Evolutionary conservation across 2,888 invertebrate genomes (phyloP), one percentile per base, ranked within the genome.

Genomic region (Liopterus haemorrhoidalis): DNA sequence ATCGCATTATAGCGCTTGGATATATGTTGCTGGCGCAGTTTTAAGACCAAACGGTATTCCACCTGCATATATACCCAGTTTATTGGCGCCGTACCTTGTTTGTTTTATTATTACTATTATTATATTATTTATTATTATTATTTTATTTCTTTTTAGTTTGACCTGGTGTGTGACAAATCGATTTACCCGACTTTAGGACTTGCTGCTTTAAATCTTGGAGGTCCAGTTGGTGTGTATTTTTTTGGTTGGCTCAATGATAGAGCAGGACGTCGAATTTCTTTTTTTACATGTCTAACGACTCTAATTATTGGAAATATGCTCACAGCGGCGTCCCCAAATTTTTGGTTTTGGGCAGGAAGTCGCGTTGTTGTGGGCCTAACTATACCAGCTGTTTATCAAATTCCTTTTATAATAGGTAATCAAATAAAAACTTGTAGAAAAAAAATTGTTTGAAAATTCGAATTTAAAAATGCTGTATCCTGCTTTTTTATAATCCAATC

Each of bases 341-440:
- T 86, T 64, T 85, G 85, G 83, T 76, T 78, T 51, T 93, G 93
- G 89, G 81, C 86, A 1, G 70, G 78, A 2, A 86, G 87, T 57
- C 74, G 93, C 50, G 72, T 82, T 12, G 72, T 90, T 35, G 91
- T 92, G n/a, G 94, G 94, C 2, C 69, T 91, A 4, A 90, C 92
- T 0, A 87, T 93, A 58, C 92, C 93, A 3, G 92, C 92, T 1
- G 82, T 93, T 27, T 92, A 93, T 67, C 91, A 92, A 70, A 92
- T 93, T 66, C 93, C 94, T 1, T 92, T 92, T 64, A 92, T 93
- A 48, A 91, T 94, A 60, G 88, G 93, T 93, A 70, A 78, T 82
- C 75, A 60, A 15, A n/a, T 33, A 12, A 22, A 18, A 24, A 25
- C 4, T n/a, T n/a, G n/a, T n/a, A n/a, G n/a, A n/a, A n/a, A n/a